Conservation (phyloP, 2,888 invertebrate genomes). For the Prenolepis imparis region DNA sequence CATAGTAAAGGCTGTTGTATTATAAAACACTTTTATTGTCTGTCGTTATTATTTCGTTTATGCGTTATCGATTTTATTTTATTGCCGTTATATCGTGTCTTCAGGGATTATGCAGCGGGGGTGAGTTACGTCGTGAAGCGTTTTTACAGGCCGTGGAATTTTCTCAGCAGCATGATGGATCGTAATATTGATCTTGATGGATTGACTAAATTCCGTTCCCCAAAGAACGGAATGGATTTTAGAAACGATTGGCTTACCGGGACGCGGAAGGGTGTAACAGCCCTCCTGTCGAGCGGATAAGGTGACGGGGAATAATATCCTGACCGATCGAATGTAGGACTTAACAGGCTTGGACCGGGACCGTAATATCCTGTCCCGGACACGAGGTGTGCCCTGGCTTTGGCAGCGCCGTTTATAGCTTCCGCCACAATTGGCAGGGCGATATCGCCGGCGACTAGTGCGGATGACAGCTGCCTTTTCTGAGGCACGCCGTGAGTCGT, state of each 20-base stretch:
- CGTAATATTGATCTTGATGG: not conserved
- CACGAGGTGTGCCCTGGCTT: not conserved
- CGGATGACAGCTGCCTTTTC: conserved; percentile 33
- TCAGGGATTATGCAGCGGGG: not conserved
- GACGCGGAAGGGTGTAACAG: not conserved
- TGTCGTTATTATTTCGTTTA: not conserved
- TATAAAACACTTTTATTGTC: not conserved
- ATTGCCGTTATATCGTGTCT: not conserved
- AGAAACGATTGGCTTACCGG: conserved; percentile 36
- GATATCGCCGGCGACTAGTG: not conserved
- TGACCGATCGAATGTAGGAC: not conserved
- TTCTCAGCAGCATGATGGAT: not conserved
- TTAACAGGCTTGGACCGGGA: not conserved
- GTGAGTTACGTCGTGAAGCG: not conserved
- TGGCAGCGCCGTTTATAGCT: not conserved
- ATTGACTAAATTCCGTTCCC: not conserved
- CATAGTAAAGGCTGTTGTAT: not conserved
- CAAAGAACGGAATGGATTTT: not conserved
- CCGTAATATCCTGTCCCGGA: not conserved
- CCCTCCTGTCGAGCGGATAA: not conserved
- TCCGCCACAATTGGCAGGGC: conserved; percentile 15
- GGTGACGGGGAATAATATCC: not conserved
- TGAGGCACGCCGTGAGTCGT: not conserved
- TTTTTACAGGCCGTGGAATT: not conserved
- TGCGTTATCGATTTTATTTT: not conserved